These are phyloP conservation scores for Drosophila lini DNA, from an alignment of 1,140 invertebrate species.

Conservation along the genomic window DNA sequence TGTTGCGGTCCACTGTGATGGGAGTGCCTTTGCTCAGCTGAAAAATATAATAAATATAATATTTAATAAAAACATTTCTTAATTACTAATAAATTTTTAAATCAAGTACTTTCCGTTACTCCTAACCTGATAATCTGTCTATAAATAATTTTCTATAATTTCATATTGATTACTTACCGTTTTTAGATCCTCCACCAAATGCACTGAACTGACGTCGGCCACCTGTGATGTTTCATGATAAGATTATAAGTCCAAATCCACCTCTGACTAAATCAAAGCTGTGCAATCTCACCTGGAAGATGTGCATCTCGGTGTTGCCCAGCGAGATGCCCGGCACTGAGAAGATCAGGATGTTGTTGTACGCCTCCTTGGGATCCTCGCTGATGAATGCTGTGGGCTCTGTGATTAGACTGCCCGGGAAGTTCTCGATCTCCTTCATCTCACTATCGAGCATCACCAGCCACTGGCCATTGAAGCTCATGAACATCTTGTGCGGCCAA, in stretches of 20 bases:
- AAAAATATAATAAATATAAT: background rate
- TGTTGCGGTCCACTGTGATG: slow-evolving; percentile 72
- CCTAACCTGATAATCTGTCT: background rate
- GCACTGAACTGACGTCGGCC: slow-evolving; percentile 85
- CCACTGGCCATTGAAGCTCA: slow-evolving; percentile 81
- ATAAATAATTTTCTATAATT: background rate
- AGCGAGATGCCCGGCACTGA: slow-evolving; percentile 74
- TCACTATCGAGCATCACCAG: slow-evolving; percentile 78
- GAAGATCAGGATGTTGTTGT: slow-evolving; percentile 75
- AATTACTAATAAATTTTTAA: background rate
- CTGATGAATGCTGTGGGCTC: slow-evolving; percentile 78
- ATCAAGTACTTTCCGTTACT: background rate
- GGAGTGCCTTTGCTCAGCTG: slow-evolving; percentile 81
- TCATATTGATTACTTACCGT: slow-evolving; percentile 2
- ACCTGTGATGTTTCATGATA: slow-evolving; percentile 47
- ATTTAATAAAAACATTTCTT: background rate
- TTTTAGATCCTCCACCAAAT: slow-evolving; percentile 86
- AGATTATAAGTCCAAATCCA: background rate
- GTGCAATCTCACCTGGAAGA: slow-evolving; percentile 64
- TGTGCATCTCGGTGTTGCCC: slow-evolving; percentile 81
- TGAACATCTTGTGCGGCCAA: slow-evolving; percentile 81
- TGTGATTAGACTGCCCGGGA: slow-evolving; percentile 73
- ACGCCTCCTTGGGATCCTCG: slow-evolving; percentile 71
- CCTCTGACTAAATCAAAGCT: background rate
- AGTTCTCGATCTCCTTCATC: slow-evolving; percentile 81